phyloP scores from a whole-genome alignment of 1,140 invertebrate species.

The Neocloeon triangulifer region DNA sequence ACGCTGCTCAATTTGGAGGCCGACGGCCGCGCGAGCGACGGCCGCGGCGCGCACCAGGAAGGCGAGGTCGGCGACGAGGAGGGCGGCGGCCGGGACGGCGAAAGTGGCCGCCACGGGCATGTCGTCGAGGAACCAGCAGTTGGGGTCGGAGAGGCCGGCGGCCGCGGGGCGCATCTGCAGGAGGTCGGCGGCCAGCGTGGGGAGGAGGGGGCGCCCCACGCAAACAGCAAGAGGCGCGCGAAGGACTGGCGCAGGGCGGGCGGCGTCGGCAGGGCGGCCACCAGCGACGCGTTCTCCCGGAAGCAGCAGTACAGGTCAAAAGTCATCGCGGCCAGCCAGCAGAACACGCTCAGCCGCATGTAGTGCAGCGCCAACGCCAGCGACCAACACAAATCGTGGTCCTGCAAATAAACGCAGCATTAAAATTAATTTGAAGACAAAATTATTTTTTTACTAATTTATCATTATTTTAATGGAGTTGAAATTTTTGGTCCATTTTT shows the following conservation, averaged over 20 bases:
- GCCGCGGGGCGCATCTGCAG: conserved; percentile 17
- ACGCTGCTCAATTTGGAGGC: conserved; percentile 8
- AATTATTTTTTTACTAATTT: not conserved
- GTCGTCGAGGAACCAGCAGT: conserved; percentile 24
- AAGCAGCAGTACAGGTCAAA: conserved; percentile 21
- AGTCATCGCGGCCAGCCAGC: conserved; percentile 34
- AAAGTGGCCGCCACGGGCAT: conserved; percentile 22
- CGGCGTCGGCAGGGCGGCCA: conserved; percentile 15
- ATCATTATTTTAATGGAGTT: conserved; percentile 1
- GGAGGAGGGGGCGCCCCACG: conserved; percentile 21
- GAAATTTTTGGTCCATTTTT: not conserved
- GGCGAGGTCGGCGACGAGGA: conserved; percentile 17
- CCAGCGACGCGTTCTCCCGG: conserved; percentile 16
- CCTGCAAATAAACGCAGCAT: conserved; percentile 25
- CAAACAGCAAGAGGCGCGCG: conserved; percentile 22
- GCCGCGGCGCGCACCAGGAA: conserved; percentile 22
- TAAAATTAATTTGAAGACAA: too few relatives aligned
- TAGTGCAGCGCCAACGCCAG: conserved; percentile 34
- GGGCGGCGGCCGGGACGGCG: conserved; percentile 17
- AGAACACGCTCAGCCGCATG: conserved; percentile 31
- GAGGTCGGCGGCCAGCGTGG: conserved; percentile 14
- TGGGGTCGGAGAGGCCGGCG: conserved; percentile 18
- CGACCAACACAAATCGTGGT: conserved; percentile 33
- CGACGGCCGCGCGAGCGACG: conserved; percentile 17
- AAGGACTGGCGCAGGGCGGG: conserved; percentile 18